Evolutionary conservation across 2,888 invertebrate genomes (phyloP), one percentile per base, ranked within the genome.

Genomic region (Platerodrilus igneus): DNA sequence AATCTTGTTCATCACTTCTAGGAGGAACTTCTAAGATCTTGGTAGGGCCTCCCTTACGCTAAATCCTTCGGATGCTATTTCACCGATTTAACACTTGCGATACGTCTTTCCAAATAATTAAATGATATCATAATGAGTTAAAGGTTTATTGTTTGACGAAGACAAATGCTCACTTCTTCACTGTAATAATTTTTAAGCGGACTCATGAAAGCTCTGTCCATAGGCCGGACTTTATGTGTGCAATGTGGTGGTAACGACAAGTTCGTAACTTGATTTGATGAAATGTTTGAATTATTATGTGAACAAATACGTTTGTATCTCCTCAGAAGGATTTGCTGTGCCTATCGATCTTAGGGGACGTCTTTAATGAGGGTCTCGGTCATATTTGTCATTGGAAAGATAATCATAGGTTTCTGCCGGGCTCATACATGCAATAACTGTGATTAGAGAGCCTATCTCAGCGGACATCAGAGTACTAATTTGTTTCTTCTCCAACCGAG

Each of bases 271-370:
- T 45, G 27, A 32, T 2, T 39, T 27, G 27, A 55, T 37, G 21
- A 56, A 58, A 23, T 58, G 48, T 13, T 37, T 8, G 21, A 58
- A 45, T 56, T 52, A 58, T 11, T 51, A 25, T 5, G 49, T 40
- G 38, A 58, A 57, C 3, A 54, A 16, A 11, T 53, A 23, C 15
- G 44, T 17, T 28, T 55, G 48, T 6, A 59, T 53, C 54, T 55
- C 57, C 8, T 56, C 56, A 16, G 50, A 56, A 35, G 44, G 45
- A 26, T 53, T 50, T 7, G 11, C 25, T 25, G 13, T 7, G 10
- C 11, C 10, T 4, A 25, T 25, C 8, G 25, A 25, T 10, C 11
- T 10, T 25, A 25, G 5, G 11, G 25, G 10, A 7, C 25, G 3
- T 3, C 25, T 10, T 14, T 25, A 7, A 10, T 25, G 6, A 25